phyloP scores from a whole-genome alignment of 2,113 vertebrate genomes.

The Pterocles burchelli region DNA sequence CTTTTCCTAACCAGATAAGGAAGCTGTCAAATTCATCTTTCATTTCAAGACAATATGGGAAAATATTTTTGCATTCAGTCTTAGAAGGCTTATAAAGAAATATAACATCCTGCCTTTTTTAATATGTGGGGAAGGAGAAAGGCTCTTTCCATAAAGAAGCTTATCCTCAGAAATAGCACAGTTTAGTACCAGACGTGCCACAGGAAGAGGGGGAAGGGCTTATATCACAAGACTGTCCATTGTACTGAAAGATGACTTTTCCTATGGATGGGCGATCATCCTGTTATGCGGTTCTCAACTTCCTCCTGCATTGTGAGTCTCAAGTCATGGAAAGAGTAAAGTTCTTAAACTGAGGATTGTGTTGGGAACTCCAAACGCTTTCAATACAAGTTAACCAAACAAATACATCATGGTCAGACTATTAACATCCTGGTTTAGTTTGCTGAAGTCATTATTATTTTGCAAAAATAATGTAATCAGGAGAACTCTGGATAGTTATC shows the following conservation, averaged over 20 bases:
- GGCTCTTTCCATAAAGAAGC: slow-evolving; percentile 28
- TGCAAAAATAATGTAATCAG: slow-evolving; percentile 50
- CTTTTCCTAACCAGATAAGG: slow-evolving; percentile 2
- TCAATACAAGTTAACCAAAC: slow-evolving; percentile 58
- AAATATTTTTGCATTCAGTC: slow-evolving; percentile 45
- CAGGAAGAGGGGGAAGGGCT: slow-evolving; percentile 44
- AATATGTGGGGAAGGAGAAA: slow-evolving; percentile 30
- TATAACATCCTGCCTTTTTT: slow-evolving; percentile 59
- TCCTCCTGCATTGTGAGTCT: slow-evolving; percentile 50
- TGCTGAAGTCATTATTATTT: slow-evolving; percentile 49
- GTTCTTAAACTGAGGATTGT: slow-evolving; percentile 47
- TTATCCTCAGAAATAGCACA: slow-evolving; percentile 47
- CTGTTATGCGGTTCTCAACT: slow-evolving; percentile 23
- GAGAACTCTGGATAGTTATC: slow-evolving; percentile 32
- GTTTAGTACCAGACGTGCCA: not conserved
- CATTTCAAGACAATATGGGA: slow-evolving; percentile 33
- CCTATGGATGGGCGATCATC: slow-evolving; percentile 35
- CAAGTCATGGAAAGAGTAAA: slow-evolving; percentile 57
- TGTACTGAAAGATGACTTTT: slow-evolving; percentile 3
- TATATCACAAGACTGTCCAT: slow-evolving; percentile 11
- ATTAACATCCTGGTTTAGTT: slow-evolving; percentile 57
- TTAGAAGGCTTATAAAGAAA: slow-evolving; percentile 36
- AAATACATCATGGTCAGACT: slow-evolving; percentile 55
- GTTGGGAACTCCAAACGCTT: slow-evolving; percentile 46
- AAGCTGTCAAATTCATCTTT: slow-evolving; percentile 29